Evolutionary conservation across 2,113 vertebrate genomes (phyloP).

Genomic region (Microcebus jonahi): DNA sequence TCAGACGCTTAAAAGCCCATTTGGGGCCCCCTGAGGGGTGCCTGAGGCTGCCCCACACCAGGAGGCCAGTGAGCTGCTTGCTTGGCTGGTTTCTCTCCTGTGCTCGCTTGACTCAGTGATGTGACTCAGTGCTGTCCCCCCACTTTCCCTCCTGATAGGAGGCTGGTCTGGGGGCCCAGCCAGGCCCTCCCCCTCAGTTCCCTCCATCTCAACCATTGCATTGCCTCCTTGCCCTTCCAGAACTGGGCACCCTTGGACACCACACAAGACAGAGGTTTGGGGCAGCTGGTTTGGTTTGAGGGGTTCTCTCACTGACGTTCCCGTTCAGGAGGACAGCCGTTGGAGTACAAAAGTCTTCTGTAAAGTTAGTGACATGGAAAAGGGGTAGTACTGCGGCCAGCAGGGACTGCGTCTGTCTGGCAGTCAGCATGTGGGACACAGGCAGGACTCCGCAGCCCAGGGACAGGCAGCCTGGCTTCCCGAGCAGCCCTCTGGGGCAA

Average conservation of each 20-base stretch:
- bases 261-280: not conserved
- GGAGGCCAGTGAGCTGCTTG: not conserved
- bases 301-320: not conserved
- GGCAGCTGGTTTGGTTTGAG: not conserved
- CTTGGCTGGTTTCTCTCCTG: not conserved
- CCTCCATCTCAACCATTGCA: not conserved
- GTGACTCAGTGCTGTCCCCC: not conserved
- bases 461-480: not conserved
- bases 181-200: not conserved
- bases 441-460: not conserved
- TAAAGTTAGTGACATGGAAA: not conserved
- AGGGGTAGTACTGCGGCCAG: not conserved
- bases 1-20: conserved; percentile 69
- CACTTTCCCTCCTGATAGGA: not conserved
- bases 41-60: not conserved
- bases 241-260: not conserved
- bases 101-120: not conserved
- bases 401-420: rapidly evolving
- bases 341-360: not conserved
- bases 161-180: rapidly evolving
- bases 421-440: not conserved
- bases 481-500: not conserved
- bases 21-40: conserved; percentile 6
- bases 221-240: not conserved
- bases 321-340: not conserved